These are phyloP conservation scores for Lissocephala sabroskyi DNA, from an alignment of 2,888 invertebrate genomes.

Conservation along the genomic window DNA sequence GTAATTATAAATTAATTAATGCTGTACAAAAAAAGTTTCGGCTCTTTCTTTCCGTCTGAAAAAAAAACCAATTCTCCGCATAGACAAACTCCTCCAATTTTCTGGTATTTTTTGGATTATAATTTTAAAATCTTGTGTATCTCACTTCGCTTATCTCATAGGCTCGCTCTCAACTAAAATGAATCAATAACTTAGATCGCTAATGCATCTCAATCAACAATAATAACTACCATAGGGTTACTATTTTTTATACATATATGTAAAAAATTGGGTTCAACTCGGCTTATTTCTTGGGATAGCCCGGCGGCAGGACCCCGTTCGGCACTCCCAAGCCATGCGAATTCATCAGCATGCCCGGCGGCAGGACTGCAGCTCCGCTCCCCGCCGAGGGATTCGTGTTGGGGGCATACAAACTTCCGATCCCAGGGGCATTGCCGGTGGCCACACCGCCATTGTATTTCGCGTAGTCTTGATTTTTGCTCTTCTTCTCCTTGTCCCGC, in stretches of 20 bases:
- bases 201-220: conserved; percentile 48
- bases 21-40: conserved; percentile 42
- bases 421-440: too few species aligned
- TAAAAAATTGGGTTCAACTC: not conserved
- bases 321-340: conserved; percentile 20
- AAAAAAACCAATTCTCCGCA: not conserved
- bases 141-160: not conserved
- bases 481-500: conserved; percentile 69
- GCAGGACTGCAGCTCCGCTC: conserved; percentile 9
- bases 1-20: conserved; percentile 54
- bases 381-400: too few species aligned
- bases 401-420: too few species aligned
- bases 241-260: conserved; percentile 23
- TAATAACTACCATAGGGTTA: conserved; percentile 31
- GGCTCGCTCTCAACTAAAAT: conserved; percentile 22
- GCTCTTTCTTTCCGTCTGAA: not conserved
- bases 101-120: too few species aligned
- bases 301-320: conserved; percentile 43
- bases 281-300: conserved; percentile 45
- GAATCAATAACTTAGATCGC: conserved; percentile 41
- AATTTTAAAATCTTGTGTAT: too few species aligned
- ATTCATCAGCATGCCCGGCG: conserved; percentile 17
- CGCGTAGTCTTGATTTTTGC: conserved; percentile 56
- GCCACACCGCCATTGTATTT: conserved; percentile 58
- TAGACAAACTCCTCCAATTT: too few species aligned